Evolutionary conservation across 37 sponge, comb jelly and placozoan genomes (phyloP), one percentile per base, ranked within the genome.

Genomic region (Crambe crambe): DNA sequence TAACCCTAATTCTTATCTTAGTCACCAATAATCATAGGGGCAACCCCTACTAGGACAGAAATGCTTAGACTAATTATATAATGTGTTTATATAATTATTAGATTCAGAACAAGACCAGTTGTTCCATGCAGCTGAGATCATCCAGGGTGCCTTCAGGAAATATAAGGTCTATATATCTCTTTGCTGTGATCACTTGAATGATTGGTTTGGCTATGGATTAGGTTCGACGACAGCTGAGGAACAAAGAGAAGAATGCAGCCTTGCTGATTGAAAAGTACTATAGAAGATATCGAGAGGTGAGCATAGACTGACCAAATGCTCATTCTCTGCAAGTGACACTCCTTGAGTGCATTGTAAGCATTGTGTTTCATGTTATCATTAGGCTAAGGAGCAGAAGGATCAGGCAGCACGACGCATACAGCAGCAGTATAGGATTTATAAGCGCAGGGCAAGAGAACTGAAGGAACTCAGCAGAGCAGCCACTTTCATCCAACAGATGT

Each of bases 31-130:
- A n/a, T n/a, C n/a, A n/a, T n/a, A n/a, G n/a, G n/a, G n/a, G n/a
- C n/a, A n/a, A n/a, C n/a, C n/a, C n/a, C n/a, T n/a, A n/a, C n/a
- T n/a, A n/a, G n/a, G n/a, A n/a, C n/a, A n/a, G n/a, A n/a, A n/a
- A n/a, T n/a, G n/a, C n/a, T n/a, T n/a, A n/a, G n/a, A n/a, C n/a
- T n/a, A n/a, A n/a, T n/a, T n/a, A n/a, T n/a, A n/a, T n/a, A n/a
- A n/a, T n/a, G n/a, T n/a, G n/a, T n/a, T n/a, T n/a, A n/a, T n/a
- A n/a, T n/a, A n/a, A n/a, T n/a, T n/a, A n/a, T n/a, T 60, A 86
- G 87, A 83, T 30, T 32, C 69, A 3, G 89, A 89, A 67, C 89
- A 89, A 38, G 78, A 79, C 18, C 81, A 89, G 69, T 65, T 89
- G 35, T 66, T 78, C n/a, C 54, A 73, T 59, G 83, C 89, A 36